Evolutionary conservation across 2,113 vertebrate genomes (phyloP).

Genomic region (Sardina pilchardus): DNA sequence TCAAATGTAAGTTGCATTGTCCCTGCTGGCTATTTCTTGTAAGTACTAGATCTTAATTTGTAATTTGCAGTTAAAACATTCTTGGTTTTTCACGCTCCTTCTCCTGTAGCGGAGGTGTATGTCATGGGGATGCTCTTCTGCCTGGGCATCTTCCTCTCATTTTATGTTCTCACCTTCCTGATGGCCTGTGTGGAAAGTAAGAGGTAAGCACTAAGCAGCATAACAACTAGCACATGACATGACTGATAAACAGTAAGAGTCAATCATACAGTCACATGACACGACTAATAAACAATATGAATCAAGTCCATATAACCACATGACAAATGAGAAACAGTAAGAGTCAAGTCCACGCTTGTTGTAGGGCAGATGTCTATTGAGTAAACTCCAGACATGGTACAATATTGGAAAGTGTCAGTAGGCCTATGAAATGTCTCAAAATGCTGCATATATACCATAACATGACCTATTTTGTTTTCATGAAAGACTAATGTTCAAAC

Average conservation of each 20-base stretch:
- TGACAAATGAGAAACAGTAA: neutral
- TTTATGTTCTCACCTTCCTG: constrained; percentile 87
- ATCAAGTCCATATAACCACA: neutral
- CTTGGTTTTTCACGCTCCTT: neutral
- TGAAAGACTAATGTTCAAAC: neutral
- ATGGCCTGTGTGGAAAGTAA: constrained; percentile 86
- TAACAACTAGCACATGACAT: neutral
- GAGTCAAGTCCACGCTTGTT: neutral
- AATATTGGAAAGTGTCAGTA: neutral
- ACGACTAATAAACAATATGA: neutral
- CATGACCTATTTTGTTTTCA: neutral
- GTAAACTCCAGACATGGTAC: too few species aligned
- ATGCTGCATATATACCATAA: neutral
- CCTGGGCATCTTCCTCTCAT: constrained; percentile 91
- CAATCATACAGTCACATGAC: neutral
- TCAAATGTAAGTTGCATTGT: constrained; percentile 78
- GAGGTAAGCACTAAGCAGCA: constrained; percentile 79
- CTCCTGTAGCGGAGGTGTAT: constrained; percentile 81
- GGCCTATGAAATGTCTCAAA: neutral
- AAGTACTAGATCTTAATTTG: neutral
- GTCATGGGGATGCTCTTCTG: constrained; percentile 89
- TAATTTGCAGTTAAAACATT: neutral
- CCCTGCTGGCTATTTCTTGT: neutral
- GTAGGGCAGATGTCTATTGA: neutral
- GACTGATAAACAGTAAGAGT: neutral